These are phyloP conservation scores for Lingula anatina DNA, from an alignment of 2,888 invertebrate genomes.

Conservation along the genomic window DNA sequence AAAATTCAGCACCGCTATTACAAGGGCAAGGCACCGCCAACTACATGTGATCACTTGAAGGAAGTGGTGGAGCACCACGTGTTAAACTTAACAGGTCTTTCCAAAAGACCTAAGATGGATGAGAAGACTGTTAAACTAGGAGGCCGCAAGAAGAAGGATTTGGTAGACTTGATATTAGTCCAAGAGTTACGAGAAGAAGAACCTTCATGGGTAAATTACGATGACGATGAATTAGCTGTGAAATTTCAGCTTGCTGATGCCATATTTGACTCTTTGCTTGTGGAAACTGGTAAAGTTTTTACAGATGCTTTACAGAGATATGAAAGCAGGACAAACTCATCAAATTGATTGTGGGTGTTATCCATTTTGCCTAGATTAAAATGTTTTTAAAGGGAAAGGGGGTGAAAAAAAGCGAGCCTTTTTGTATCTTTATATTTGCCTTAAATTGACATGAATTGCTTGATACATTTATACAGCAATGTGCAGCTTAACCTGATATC, in stretches of 20 bases:
- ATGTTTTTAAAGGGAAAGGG: too few species aligned
- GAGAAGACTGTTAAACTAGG: slow-evolving; percentile 29
- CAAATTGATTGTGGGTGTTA: too few species aligned
- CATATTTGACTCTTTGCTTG: slow-evolving; percentile 58
- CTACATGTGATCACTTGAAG: slow-evolving; percentile 30
- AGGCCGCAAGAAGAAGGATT: slow-evolving; percentile 55
- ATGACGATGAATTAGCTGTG: slow-evolving; percentile 66
- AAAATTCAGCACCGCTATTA: slow-evolving; percentile 30
- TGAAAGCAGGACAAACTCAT: too few species aligned
- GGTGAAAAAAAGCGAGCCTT: too few species aligned
- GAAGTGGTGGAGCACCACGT: slow-evolving; percentile 37
- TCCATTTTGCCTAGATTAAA: too few species aligned
- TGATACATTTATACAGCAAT: too few species aligned
- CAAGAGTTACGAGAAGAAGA: slow-evolving; percentile 69
- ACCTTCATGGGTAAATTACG: slow-evolving; percentile 69
- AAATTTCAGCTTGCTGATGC: slow-evolving; percentile 59
- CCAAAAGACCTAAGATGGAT: slow-evolving; percentile 7
- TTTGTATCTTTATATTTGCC: too few species aligned
- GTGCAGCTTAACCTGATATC: too few species aligned
- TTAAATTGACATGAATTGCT: too few species aligned
- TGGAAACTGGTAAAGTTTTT: slow-evolving; percentile 56
- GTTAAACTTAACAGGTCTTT: slow-evolving; percentile 20
- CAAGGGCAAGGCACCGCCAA: slow-evolving; percentile 32
- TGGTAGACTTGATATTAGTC: slow-evolving; percentile 68
- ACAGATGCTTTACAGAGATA: too few species aligned